These are phyloP conservation scores for Branchipolynoe longqiensis DNA, from an alignment of 2,888 invertebrate genomes.

Conservation along the genomic window DNA sequence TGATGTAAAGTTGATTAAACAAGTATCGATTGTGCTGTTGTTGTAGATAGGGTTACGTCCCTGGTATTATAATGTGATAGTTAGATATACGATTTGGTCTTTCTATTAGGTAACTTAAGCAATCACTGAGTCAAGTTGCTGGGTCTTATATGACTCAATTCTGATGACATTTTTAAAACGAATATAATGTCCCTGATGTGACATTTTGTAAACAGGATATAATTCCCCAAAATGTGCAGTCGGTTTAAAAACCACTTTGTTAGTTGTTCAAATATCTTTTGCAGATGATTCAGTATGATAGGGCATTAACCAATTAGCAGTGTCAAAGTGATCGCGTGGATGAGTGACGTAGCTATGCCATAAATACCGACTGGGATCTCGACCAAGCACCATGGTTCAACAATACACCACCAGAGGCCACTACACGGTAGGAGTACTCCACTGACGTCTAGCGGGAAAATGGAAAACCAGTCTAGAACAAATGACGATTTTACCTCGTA, in stretches of 20 bases:
- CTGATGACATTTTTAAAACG: not conserved
- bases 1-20: not conserved
- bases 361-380: not conserved
- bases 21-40: not conserved
- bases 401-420: not conserved
- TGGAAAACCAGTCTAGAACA: too few species aligned
- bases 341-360: too few species aligned
- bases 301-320: conserved; percentile 1
- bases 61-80: not conserved
- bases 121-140: not conserved
- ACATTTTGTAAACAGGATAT: not conserved
- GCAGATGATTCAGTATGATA: conserved; percentile 64
- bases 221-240: not conserved
- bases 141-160: not conserved
- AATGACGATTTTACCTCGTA: too few species aligned
- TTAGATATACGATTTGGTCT: not conserved
- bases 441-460: not conserved
- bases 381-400: not conserved
- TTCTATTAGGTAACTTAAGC: not conserved
- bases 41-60: not conserved
- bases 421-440: not conserved
- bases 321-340: conserved; percentile 39
- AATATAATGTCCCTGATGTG: not conserved
- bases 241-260: not conserved
- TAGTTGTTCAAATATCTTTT: conserved; percentile 15